Evolutionary conservation across 2,113 vertebrate species (phyloP).

Genomic region (Campylomormyrus tamandua): DNA sequence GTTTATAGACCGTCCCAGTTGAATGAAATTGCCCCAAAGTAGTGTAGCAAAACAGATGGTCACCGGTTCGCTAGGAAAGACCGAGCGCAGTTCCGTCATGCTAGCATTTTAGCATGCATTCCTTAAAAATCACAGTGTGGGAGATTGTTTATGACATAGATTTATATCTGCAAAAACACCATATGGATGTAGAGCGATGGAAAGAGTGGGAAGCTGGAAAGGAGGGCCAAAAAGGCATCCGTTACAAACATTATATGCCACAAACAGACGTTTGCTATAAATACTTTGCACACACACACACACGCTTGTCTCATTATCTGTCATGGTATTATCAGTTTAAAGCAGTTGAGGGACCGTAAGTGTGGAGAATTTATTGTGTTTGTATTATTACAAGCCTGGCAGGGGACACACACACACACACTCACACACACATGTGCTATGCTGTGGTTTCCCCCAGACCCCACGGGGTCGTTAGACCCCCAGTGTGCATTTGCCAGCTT

Average conservation of each 20-base stretch:
- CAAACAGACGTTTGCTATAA: constrained; percentile 32
- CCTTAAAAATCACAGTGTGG: background rate
- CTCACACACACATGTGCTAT: no score
- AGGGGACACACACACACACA: background rate
- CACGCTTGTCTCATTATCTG: background rate
- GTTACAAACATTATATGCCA: constrained; percentile 30
- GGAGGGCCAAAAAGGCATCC: background rate
- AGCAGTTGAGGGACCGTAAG: background rate
- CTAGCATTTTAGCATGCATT: background rate
- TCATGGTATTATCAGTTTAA: background rate
- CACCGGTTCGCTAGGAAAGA: background rate
- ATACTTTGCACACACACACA: background rate
- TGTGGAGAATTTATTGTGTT: background rate
- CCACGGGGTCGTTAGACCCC: background rate
- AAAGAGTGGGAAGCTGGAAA: constrained; percentile 15
- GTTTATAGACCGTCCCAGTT: background rate
- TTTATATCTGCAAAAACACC: background rate
- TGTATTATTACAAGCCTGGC: background rate
- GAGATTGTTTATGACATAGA: background rate
- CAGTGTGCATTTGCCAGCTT: background rate
- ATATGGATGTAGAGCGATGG: background rate
- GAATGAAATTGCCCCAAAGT: background rate
- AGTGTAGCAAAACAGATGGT: background rate
- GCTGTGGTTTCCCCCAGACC: background rate
- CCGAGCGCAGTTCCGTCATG: background rate